A percentile compares a stretch with the other conserved stretches of the same genome.
These are phyloP conservation scores for Drosophila monieri DNA, from an alignment of 2,888 invertebrate species.

Conservation along the genomic window DNA sequence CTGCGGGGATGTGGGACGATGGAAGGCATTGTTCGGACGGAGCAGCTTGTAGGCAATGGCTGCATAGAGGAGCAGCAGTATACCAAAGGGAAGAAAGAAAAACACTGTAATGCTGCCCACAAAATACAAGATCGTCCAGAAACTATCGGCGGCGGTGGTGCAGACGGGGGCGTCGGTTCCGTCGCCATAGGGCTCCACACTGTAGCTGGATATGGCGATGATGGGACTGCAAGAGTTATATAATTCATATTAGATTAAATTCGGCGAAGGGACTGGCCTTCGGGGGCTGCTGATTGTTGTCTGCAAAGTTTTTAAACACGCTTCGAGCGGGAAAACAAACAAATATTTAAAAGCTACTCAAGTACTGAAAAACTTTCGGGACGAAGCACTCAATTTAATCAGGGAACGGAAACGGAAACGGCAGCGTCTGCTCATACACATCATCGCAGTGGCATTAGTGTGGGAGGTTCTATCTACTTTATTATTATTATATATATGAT, in stretches of 20 bases:
- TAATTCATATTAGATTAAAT: slow-evolving; percentile 7
- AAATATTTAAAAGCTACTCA: slow-evolving; percentile 61
- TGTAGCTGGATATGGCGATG: slow-evolving; percentile 91
- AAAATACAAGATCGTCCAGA: slow-evolving; percentile 92
- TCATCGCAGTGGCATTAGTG: slow-evolving; percentile 13
- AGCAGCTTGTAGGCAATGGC: slow-evolving; percentile 94
- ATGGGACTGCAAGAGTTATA: slow-evolving; percentile 89
- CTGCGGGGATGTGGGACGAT: slow-evolving; percentile 71
- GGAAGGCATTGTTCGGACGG: slow-evolving; percentile 84
- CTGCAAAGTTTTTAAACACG: slow-evolving; percentile 62
- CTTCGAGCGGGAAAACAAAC: slow-evolving; percentile 51
- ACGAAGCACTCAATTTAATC: slow-evolving; percentile 64
- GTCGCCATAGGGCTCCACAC: slow-evolving; percentile 89
- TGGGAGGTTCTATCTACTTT: slow-evolving; percentile 32
- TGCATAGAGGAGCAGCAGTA: slow-evolving; percentile 92
- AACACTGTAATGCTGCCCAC: slow-evolving; percentile 91
- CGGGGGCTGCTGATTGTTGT: slow-evolving; percentile 45
- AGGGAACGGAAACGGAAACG: slow-evolving; percentile 76
- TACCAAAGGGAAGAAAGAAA: slow-evolving; percentile 92
- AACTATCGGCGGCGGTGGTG: slow-evolving; percentile 90
- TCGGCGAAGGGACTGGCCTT: slow-evolving; percentile 1
- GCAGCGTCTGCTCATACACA: slow-evolving; percentile 56
- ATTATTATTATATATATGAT: not conserved
- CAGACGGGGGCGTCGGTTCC: slow-evolving; percentile 90
- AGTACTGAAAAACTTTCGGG: slow-evolving; percentile 40